Conservation (phyloP, 2,888 invertebrate genomes). For the Leptopilina syphax region DNA sequence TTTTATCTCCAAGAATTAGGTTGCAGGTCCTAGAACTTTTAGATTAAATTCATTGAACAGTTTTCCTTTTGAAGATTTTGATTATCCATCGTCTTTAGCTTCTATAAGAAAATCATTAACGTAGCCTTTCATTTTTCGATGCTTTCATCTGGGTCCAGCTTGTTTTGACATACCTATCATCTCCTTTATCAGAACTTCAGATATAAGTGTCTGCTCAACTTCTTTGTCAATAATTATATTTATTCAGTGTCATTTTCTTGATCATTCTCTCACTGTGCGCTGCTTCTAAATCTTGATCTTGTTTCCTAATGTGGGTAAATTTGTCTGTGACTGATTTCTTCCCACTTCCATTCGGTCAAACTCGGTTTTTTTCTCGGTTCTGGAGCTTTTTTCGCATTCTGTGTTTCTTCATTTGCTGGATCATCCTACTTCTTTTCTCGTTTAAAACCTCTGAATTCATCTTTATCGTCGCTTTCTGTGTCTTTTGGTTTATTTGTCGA, state of each 20-base stretch:
- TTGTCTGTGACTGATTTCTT: neutral
- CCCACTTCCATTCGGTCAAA: neutral
- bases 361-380: neutral
- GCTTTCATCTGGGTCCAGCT: too few relatives aligned
- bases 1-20: neutral
- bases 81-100: too few relatives aligned
- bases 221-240: neutral
- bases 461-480: neutral
- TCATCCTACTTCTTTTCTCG: neutral
- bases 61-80: too few relatives aligned
- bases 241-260: neutral
- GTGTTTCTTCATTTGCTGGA: neutral
- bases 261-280: neutral
- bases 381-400: neutral
- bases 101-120: too few relatives aligned
- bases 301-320: neutral
- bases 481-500: neutral
- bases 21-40: neutral
- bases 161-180: slow-evolving; percentile 10
- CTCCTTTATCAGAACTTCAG: slow-evolving; percentile 39
- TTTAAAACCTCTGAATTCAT: neutral
- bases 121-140: too few relatives aligned
- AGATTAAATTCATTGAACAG: too few relatives aligned
- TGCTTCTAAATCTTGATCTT: neutral
- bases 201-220: slow-evolving; percentile 10